phyloP scores from a whole-genome alignment of 2,113 vertebrate genomes.

The Callopanchax toddi region DNA sequence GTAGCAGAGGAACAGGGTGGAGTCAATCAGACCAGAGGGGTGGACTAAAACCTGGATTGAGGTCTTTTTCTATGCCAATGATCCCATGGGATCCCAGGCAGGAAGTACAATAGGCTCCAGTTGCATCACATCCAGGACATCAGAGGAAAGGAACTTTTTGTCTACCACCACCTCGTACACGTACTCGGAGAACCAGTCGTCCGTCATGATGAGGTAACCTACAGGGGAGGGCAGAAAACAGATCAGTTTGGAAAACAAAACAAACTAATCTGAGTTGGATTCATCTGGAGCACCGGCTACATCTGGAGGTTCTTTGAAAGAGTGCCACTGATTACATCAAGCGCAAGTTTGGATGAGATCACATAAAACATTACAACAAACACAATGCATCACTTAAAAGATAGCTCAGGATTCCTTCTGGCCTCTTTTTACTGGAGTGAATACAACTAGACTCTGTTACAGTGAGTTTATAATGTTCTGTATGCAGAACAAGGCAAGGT shows the following conservation, averaged over 20 bases:
- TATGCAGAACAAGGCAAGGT: not conserved
- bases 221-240: slow-evolving; percentile 11
- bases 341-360: not conserved
- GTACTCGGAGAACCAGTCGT: slow-evolving; percentile 97
- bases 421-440: not conserved
- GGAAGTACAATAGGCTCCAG: slow-evolving; percentile 90
- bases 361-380: not conserved
- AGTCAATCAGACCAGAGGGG: slow-evolving; percentile 65
- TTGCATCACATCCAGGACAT: slow-evolving; percentile 88
- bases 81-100: slow-evolving; percentile 98
- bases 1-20: slow-evolving; percentile 52
- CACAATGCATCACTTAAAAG: not conserved
- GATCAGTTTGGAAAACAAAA: not conserved
- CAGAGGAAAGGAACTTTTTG: slow-evolving; percentile 84
- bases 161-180: slow-evolving; percentile 98
- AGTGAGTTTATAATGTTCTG: not conserved
- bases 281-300: not conserved
- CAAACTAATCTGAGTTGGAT: not conserved
- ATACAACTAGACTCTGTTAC: not conserved
- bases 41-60: slow-evolving; percentile 47
- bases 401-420: not conserved
- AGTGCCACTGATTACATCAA: not conserved
- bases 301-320: not conserved
- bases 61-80: slow-evolving; percentile 82
- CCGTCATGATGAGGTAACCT: slow-evolving; percentile 98